phyloP scores from a whole-genome alignment of 1,140 invertebrate genomes.

The Drosophila paulistorum region DNA sequence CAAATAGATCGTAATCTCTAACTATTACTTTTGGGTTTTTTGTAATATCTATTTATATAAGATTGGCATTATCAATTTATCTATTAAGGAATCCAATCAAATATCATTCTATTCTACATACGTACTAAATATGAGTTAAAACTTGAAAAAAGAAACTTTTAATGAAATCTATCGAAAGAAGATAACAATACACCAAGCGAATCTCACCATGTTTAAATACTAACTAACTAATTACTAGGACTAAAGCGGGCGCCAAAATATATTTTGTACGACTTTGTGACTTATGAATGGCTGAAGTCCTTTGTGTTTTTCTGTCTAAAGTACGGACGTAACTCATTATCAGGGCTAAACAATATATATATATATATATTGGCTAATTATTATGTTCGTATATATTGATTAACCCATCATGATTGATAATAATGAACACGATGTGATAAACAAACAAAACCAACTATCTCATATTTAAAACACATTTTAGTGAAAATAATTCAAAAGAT shows the following conservation, averaged over 20 bases:
- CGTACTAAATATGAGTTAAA: too few species aligned
- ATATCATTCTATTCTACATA: too few species aligned
- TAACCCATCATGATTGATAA: background rate
- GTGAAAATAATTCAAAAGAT: background rate
- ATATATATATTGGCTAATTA: background rate
- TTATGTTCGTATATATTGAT: background rate
- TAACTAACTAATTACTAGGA: background rate
- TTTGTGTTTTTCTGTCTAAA: background rate
- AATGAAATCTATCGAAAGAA: too few species aligned
- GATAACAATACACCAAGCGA: background rate
- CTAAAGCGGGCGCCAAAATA: background rate
- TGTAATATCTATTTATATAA: too few species aligned
- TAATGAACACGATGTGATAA: background rate
- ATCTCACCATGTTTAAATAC: background rate
- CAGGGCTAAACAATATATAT: background rate
- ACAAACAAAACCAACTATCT: background rate
- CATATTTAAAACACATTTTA: background rate
- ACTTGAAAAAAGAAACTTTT: too few species aligned
- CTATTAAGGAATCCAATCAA: too few species aligned
- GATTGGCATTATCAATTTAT: too few species aligned
- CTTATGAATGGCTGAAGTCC: too few species aligned
- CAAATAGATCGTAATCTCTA: too few species aligned
- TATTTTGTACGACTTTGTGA: background rate
- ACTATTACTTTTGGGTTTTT: too few species aligned
- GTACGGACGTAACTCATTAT: conserved; percentile 3